Percentiles rank a stretch among this genome's conserved stretches.
Evolutionary conservation across 2,113 vertebrate species (phyloP).

Genomic region (Dendropsophus ebraccatus): DNA sequence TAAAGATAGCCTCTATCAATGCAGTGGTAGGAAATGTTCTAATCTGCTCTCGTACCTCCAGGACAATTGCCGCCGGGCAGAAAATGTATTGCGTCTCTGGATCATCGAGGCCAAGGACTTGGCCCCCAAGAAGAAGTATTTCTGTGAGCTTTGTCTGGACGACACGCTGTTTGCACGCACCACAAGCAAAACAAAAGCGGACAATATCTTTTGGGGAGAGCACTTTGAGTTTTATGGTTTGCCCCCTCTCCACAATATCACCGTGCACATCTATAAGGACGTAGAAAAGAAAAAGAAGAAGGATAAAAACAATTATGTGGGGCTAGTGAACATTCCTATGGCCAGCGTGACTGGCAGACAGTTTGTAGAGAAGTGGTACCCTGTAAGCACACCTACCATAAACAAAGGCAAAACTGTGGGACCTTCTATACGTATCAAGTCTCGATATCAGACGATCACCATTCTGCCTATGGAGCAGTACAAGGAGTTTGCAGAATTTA

Average conservation of each 20-base stretch:
- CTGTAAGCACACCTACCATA: constrained; percentile 90
- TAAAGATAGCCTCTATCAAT: too few relatives aligned
- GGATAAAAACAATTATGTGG: constrained; percentile 96
- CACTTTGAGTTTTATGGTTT: constrained; percentile 91
- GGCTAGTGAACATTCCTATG: constrained; percentile 92
- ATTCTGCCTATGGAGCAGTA: constrained; percentile 98
- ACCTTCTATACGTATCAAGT: constrained; percentile 93
- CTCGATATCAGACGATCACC: constrained; percentile 90
- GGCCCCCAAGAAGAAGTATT: constrained; percentile 93
- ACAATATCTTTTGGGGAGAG: constrained; percentile 97
- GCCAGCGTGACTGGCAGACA: constrained; percentile 84
- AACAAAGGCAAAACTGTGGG: constrained; percentile 88
- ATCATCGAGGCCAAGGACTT: constrained; percentile 98
- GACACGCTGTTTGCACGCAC: constrained; percentile 93
- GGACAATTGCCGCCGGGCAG: constrained; percentile 91
- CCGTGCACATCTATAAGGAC: constrained; percentile 95
- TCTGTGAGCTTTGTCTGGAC: constrained; percentile 97
- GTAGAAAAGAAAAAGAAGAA: constrained; percentile 96
- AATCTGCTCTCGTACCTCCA: constrained; percentile 61
- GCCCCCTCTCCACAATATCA: constrained; percentile 84
- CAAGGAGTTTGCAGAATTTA: constrained; percentile 97
- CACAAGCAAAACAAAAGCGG: constrained; percentile 92
- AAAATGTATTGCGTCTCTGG: constrained; percentile 93
- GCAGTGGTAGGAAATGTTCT: not conserved
- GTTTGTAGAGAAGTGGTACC: constrained; percentile 98